Evolutionary conservation across 2,797 vertebrate species (phyloP), one percentile per base, ranked within the genome.

Genomic region (Ceryle rudis): DNA sequence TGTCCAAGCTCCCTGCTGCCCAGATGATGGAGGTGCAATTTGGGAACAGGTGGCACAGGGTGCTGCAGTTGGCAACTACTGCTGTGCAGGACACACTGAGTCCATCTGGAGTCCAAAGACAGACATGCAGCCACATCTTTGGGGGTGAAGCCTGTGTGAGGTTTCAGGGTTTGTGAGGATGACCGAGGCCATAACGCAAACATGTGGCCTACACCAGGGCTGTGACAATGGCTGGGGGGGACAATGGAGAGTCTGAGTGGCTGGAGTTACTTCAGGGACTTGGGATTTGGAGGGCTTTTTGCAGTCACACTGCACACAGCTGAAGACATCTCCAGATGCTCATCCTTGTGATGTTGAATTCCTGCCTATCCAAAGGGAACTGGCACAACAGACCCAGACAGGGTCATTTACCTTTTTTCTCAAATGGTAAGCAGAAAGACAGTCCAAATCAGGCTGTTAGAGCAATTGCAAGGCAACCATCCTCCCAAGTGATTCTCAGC

Each of bases 1-100:
- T 0, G 0, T 35, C 10, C 2, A 1, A 62, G 52, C 49, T 69
- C 26, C 6, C 4, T 4, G 0, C 42, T 31, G 37, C 47, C 41
- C 33, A n/a, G 66, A 20, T 31, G 35, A 46, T 2, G 14, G 44
- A 67, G 35, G 26, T 37, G 42, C 22, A 29, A 2, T 33, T n/a
- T n/a, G 29, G 67, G 61, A 62, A 47, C 5, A 35, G 26, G 4
- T 61, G 52, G 42, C 44, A 19, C 3, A 8, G 39, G 61, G 20
- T 70, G 61, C 31, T 58, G 61, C 1, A 4, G 26, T 10, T 23
- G 55, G 23, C 20, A 10, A 4, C 9, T 23, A 5, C 47, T 14
- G 42, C 2, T 2, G 10, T 11, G 8, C 7, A 33, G 74, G 52
- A n/a, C 16, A 12, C 5, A 9, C 25, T 11, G 42, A 4, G 37